These are phyloP conservation scores for Pentamera pediparva DNA, from an alignment of 53 echinoderm and acorn worm species.

Conservation along the genomic window DNA sequence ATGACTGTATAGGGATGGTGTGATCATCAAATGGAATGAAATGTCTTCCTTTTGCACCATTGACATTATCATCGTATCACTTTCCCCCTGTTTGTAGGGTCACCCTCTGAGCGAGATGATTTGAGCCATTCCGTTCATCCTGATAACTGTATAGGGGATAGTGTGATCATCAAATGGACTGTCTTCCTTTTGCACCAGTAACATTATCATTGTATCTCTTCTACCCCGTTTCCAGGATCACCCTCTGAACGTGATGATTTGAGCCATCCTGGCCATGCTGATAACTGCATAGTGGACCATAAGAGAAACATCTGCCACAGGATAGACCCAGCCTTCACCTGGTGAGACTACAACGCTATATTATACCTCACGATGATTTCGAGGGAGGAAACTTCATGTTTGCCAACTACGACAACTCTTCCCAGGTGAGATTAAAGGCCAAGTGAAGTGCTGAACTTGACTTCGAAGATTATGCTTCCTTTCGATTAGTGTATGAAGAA, in stretches of 20 bases:
- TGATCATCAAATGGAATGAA: no score
- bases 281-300: conserved; percentile 76
- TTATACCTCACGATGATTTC: conserved; percentile 79
- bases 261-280: conserved; percentile 90
- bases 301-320: conserved; percentile 55
- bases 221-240: conserved; percentile 58
- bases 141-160: conserved; percentile 79
- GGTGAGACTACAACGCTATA: conserved; percentile 90
- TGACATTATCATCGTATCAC: not conserved
- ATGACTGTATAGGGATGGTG: not conserved
- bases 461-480: no score
- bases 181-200: no score
- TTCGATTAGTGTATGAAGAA: no score
- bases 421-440: no score
- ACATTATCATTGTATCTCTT: no score
- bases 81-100: not conserved
- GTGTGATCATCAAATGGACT: conserved; percentile 35
- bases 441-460: no score
- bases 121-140: conserved; percentile 85
- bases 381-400: conserved; percentile 91
- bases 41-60: no score
- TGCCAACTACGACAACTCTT: conserved; percentile 64
- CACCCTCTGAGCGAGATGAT: no score
- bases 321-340: conserved; percentile 60
- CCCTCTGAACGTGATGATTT: conserved; percentile 46